Conservation (phyloP, 2,113 vertebrate genomes). For the Charina bottae region DNA sequence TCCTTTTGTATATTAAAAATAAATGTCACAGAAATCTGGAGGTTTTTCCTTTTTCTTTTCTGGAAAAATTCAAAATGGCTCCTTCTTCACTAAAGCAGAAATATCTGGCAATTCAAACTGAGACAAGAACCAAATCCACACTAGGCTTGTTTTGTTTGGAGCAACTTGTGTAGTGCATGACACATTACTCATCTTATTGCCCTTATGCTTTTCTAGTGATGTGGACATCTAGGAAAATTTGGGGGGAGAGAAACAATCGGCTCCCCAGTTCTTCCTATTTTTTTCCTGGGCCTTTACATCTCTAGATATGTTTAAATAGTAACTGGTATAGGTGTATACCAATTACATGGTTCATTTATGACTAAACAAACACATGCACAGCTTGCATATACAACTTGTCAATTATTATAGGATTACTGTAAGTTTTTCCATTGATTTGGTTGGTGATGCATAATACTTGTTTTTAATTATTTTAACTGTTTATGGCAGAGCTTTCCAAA, state of each 20-base stretch:
- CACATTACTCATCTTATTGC: not conserved
- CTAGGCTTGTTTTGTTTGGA: not conserved
- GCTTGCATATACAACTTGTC: constrained; percentile 12
- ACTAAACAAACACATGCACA: not conserved
- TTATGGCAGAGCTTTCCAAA: too few species aligned
- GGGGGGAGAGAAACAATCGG: not conserved
- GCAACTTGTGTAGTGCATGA: not conserved
- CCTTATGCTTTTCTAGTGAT: not conserved
- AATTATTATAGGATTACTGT: constrained; percentile 23
- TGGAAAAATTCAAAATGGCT: constrained; percentile 20
- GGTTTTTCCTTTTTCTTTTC: constrained; percentile 61
- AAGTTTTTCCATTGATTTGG: constrained; percentile 24
- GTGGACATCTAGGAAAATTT: not conserved
- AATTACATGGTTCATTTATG: not conserved
- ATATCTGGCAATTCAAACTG: not conserved
- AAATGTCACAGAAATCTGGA: constrained; percentile 65
- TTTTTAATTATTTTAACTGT: too few species aligned
- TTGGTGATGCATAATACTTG: not conserved
- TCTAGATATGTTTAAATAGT: not conserved
- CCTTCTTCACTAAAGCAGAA: constrained; percentile 23
- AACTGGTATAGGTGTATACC: not conserved
- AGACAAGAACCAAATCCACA: not conserved
- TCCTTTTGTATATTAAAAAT: constrained; percentile 36
- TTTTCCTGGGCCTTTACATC: not conserved
- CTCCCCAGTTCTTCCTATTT: not conserved